Percentiles rank a stretch among this genome's conserved stretches.
These are phyloP conservation scores for Esox lucius DNA, from an alignment of 2,797 vertebrate species.

Conservation along the genomic window DNA sequence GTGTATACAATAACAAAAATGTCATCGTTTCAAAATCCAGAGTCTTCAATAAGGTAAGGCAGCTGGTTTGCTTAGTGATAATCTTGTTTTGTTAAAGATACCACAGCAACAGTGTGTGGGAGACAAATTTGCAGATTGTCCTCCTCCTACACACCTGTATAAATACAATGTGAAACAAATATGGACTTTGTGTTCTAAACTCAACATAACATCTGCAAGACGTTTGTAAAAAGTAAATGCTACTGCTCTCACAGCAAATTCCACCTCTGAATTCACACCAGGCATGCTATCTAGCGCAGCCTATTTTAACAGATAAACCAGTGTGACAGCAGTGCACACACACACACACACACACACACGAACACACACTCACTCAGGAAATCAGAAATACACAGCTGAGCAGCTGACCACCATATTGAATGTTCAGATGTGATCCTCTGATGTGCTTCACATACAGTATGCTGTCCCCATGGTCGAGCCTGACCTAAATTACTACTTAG, in stretches of 20 bases:
- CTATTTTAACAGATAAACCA: not conserved
- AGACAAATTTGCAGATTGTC: not conserved
- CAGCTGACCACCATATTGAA: not conserved
- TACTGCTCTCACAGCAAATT: not conserved
- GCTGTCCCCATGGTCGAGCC: not conserved
- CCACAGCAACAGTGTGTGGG: not conserved
- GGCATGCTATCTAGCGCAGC: not conserved
- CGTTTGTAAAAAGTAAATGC: not conserved
- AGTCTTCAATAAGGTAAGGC: not conserved
- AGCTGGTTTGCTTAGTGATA: not conserved
- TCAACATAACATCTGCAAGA: not conserved
- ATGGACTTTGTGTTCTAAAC: not conserved
- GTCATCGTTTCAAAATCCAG: not conserved
- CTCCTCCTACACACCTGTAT: slow-evolving; percentile 8
- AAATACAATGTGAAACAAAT: not conserved
- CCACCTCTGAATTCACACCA: not conserved
- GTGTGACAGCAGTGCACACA: not conserved
- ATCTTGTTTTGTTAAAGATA: not conserved
- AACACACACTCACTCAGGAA: not conserved
- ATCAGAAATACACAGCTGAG: not conserved
- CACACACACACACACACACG: not conserved
- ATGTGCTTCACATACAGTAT: not conserved
- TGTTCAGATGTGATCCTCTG: not conserved
- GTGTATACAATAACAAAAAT: not conserved
- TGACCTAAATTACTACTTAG: slow-evolving; percentile 4